Conservation (phyloP, 2,113 vertebrate species). For the Rutilus rutilus region DNA sequence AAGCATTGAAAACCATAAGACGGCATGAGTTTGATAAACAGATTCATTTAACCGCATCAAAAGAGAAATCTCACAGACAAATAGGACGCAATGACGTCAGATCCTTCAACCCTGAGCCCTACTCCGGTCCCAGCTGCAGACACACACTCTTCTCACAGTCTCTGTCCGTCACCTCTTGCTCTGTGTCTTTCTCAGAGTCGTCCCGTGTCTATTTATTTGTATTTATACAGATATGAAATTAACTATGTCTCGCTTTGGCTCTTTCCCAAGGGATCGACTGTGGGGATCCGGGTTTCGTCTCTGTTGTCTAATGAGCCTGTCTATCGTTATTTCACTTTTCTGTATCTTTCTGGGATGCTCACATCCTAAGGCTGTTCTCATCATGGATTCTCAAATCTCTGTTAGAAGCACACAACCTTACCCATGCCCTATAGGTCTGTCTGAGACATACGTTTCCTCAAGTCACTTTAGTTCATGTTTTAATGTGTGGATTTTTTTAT, state of each 20-base stretch:
- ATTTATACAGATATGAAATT: conserved; percentile 33
- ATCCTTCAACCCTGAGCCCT: conserved; percentile 67
- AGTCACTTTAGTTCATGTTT: neutral
- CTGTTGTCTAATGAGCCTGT: neutral
- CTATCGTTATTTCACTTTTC: conserved; percentile 56
- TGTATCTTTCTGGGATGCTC: conserved; percentile 49
- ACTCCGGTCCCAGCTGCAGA: conserved; percentile 72
- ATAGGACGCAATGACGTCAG: conserved; percentile 67
- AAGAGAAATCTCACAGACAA: conserved; percentile 54
- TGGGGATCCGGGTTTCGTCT: conserved; percentile 21
- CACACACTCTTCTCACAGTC: conserved; percentile 71
- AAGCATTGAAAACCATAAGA: neutral
- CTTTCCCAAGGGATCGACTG: conserved; percentile 30
- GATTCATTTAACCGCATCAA: conserved; percentile 54
- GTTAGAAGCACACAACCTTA: neutral
- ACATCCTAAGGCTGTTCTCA: conserved; percentile 46
- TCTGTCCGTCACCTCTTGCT: conserved; percentile 41
- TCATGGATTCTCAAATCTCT: neutral
- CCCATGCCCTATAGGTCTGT: neutral
- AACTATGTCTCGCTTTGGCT: conserved; percentile 26
- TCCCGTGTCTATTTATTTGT: conserved; percentile 48
- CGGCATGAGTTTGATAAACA: conserved; percentile 2
- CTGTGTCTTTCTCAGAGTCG: conserved; percentile 46
- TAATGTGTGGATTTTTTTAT: neutral
- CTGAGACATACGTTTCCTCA: neutral